Evolutionary conservation across 2,797 vertebrate genomes (phyloP).

Genomic region (Mus spretus): DNA sequence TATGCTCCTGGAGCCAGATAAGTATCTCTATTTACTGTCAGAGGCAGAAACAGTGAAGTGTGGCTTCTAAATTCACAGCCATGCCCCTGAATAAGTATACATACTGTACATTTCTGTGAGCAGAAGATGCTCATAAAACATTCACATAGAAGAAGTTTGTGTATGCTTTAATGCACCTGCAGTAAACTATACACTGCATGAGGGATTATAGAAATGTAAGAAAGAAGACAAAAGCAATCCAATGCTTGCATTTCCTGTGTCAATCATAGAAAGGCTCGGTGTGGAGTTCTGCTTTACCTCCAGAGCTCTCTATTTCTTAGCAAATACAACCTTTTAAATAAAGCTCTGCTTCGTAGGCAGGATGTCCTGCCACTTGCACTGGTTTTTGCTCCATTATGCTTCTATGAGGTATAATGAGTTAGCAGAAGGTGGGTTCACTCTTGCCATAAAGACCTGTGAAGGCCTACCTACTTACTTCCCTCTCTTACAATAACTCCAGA

Average conservation of each 20-base stretch:
- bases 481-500: conserved; percentile 16
- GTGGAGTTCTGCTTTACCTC: not conserved
- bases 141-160: not conserved
- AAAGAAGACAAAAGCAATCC: not conserved
- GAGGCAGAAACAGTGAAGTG: not conserved
- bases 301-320: not conserved
- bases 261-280: not conserved
- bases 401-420: not conserved
- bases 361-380: not conserved
- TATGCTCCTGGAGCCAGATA: not conserved
- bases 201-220: not conserved
- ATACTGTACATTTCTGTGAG: not conserved
- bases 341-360: not conserved
- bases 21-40: not conserved
- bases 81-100: not conserved
- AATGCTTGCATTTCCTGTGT: not conserved
- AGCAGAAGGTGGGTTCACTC: not conserved
- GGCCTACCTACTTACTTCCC: not conserved
- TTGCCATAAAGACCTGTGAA: not conserved
- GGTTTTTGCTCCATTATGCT: not conserved
- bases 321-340: conserved; percentile 36
- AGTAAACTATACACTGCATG: not conserved
- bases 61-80: conserved; percentile 13
- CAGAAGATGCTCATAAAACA: not conserved
- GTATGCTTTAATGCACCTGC: not conserved